Conservation (phyloP, 2,888 invertebrate species). For the Syrista parreyssii region DNA sequence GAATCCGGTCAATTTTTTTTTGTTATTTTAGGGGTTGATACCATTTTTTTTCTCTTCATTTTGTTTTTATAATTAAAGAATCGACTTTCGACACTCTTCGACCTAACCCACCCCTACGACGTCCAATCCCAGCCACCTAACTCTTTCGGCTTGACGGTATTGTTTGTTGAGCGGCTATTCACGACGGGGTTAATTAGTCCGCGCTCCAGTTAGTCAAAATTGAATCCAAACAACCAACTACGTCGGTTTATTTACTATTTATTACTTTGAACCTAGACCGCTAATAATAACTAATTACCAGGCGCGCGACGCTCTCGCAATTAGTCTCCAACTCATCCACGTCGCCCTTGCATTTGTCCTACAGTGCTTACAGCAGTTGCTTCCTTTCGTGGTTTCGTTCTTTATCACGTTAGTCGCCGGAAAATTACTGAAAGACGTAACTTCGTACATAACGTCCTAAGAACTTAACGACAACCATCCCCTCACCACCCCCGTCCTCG, state of each 20-base stretch:
- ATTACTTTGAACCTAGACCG: background rate
- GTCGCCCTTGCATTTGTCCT: no score
- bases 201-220: conserved; percentile 61
- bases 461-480: no score
- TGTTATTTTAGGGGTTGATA: background rate
- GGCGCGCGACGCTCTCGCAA: background rate
- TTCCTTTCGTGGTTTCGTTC: background rate
- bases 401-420: background rate
- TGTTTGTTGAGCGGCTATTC: conserved; percentile 51
- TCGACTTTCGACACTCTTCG: no score
- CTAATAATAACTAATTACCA: conserved; percentile 5
- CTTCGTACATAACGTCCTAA: no score
- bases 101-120: background rate
- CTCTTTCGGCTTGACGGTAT: conserved; percentile 28
- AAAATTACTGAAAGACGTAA: no score
- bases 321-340: background rate
- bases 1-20: background rate
- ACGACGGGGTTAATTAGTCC: conserved; percentile 58
- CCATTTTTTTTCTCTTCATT: background rate
- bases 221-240: conserved; percentile 40
- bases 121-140: background rate
- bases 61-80: background rate
- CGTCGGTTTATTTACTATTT: conserved; percentile 8
- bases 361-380: background rate
- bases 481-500: background rate